Evolutionary conservation across 2,888 invertebrate species (phyloP).

Genomic region (Andrena fulva): DNA sequence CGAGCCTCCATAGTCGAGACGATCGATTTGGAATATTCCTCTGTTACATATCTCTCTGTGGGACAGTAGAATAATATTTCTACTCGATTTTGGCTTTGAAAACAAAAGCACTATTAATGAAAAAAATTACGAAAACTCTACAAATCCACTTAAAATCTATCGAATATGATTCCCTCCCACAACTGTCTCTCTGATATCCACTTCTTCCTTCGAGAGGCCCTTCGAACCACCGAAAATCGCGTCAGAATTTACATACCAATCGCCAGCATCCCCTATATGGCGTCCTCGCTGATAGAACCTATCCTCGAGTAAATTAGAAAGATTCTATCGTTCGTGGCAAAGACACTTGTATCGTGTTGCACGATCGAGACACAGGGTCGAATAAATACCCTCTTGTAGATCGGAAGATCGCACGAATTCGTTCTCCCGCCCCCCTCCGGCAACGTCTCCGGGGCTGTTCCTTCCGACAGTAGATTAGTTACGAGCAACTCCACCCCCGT

Average conservation of each 20-base stretch:
- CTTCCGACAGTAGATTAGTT: conserved; percentile 78
- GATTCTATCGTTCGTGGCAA: conserved; percentile 31
- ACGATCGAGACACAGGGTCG: conserved; percentile 25
- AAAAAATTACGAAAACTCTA: background rate
- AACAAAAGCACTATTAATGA: background rate
- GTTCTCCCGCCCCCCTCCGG: background rate
- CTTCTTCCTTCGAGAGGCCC: background rate
- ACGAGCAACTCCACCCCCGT: conserved; percentile 67
- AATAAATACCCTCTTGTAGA: conserved; percentile 16
- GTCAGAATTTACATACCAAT: background rate
- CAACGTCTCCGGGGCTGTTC: conserved; percentile 40
- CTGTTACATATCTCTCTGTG: no score
- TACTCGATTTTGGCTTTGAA: background rate
- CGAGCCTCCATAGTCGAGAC: no score
- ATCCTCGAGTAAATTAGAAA: conserved; percentile 42
- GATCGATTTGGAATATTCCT: no score
- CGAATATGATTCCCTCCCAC: background rate
- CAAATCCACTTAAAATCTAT: background rate
- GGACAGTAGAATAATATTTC: no score
- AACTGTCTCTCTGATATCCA: background rate
- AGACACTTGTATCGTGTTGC: conserved; percentile 27
- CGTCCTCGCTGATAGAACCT: conserved; percentile 5
- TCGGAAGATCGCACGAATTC: conserved; percentile 29
- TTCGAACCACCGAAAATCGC: background rate
- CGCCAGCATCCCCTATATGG: background rate